Conservation (phyloP, 2,113 vertebrate genomes). For the Pituophis catenifer region DNA sequence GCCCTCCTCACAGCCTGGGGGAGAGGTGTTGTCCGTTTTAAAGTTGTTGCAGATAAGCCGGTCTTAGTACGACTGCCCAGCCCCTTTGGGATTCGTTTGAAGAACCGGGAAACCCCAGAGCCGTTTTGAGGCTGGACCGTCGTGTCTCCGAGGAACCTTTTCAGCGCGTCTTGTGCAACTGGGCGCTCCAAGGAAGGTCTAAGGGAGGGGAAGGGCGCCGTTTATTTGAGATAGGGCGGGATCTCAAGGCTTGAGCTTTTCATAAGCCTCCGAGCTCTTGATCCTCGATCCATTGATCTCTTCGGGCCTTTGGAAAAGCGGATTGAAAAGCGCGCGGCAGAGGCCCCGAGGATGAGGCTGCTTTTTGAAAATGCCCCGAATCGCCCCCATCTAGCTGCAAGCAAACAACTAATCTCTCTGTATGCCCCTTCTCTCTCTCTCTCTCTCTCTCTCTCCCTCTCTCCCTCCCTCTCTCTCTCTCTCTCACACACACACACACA, state of each 20-base stretch:
- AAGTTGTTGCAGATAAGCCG: not conserved
- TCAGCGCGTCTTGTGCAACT: too few relatives aligned
- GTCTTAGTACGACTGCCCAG: too few relatives aligned
- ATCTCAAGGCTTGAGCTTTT: constrained; percentile 42
- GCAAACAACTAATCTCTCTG: not conserved
- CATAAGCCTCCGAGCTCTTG: too few relatives aligned
- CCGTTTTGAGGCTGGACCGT: not conserved
- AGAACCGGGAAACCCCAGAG: not conserved
- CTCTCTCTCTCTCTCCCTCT: too few relatives aligned
- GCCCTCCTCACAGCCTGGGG: too few relatives aligned
- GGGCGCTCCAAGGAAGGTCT: not conserved
- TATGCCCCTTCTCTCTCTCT: not conserved
- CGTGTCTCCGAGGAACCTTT: not conserved
- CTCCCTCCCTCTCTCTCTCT: too few relatives aligned
- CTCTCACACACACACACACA: too few relatives aligned
- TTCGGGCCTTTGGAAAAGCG: constrained; percentile 50
- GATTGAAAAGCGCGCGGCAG: constrained; percentile 57
- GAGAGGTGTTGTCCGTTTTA: too few relatives aligned
- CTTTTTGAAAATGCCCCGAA: constrained; percentile 48
- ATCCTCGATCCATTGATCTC: constrained; percentile 31
- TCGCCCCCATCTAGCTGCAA: constrained; percentile 45
- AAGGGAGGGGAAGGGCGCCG: not conserved
- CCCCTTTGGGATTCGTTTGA: not conserved
- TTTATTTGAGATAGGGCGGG: constrained; percentile 11
- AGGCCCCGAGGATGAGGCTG: constrained; percentile 13